phyloP scores from a whole-genome alignment of 2,797 vertebrate species.

The Crypturellus tataupa region DNA sequence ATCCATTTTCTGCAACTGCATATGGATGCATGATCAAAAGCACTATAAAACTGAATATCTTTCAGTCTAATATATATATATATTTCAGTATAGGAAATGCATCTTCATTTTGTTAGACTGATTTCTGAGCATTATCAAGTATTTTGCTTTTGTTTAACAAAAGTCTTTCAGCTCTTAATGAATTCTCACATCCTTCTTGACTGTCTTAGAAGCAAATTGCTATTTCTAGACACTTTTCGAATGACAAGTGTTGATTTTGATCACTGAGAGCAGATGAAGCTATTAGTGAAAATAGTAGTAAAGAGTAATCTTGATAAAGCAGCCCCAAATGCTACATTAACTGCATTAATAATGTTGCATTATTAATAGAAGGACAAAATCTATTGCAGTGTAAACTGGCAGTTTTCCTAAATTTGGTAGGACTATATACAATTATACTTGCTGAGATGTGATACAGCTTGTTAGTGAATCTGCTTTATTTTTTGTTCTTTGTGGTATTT shows the following conservation, averaged over 20 bases:
- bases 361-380: not conserved
- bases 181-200: conserved; percentile 23
- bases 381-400: not conserved
- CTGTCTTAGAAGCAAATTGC: not conserved
- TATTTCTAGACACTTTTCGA: not conserved
- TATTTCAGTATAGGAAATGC: not conserved
- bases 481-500: not conserved
- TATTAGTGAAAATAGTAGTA: conserved; percentile 8
- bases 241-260: conserved; percentile 2
- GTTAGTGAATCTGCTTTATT: not conserved
- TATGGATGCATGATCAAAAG: not conserved
- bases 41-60: not conserved
- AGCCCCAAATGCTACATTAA: not conserved
- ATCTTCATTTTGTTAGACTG: not conserved
- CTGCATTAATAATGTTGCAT: not conserved
- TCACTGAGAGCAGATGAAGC: not conserved
- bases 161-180: not conserved
- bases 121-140: conserved; percentile 34
- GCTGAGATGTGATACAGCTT: not conserved
- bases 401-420: not conserved
- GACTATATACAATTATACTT: not conserved
- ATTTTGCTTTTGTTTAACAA: conserved; percentile 18
- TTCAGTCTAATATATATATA: not conserved
- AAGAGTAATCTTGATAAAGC: not conserved
- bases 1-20: not conserved